A percentile compares a stretch with the other conserved stretches of the same genome.
phyloP scores from a whole-genome alignment of 2,113 vertebrate species.

The Labrus mixtus region DNA sequence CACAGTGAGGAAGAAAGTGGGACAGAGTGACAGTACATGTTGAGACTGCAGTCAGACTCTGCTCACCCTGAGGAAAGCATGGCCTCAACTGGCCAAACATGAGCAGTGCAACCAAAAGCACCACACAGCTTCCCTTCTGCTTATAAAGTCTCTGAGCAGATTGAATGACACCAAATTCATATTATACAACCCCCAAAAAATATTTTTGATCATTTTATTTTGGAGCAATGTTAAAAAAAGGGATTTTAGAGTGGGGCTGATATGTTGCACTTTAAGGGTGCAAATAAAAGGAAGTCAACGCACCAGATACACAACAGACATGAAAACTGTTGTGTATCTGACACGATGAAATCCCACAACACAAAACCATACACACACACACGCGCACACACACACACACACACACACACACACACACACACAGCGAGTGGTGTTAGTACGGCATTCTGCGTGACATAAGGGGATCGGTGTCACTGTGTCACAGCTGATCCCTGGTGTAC shows the following conservation, averaged over 20 bases:
- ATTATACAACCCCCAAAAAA: neutral
- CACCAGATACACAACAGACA: neutral
- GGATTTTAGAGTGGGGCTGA: neutral
- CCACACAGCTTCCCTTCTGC: neutral
- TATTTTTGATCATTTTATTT: neutral
- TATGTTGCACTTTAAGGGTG: neutral
- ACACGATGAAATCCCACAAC: slow-evolving; percentile 19
- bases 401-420: slow-evolving; percentile 7
- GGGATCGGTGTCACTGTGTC: slow-evolving; percentile 77
- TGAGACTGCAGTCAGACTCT: slow-evolving; percentile 26
- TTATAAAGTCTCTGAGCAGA: neutral
- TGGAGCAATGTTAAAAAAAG: neutral
- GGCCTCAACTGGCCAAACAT: slow-evolving; percentile 86
- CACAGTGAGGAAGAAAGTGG: slow-evolving; percentile 27
- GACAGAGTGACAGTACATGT: slow-evolving; percentile 8
- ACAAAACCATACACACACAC: too few species aligned
- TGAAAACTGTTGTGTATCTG: slow-evolving; percentile 35
- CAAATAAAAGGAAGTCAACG: neutral
- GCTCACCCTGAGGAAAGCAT: slow-evolving; percentile 84
- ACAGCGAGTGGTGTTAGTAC: slow-evolving; percentile 26
- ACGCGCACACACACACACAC: too few species aligned
- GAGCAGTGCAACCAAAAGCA: slow-evolving; percentile 78
- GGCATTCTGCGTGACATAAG: slow-evolving; percentile 58
- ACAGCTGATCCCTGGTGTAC: slow-evolving; percentile 82
- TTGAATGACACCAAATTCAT: neutral